phyloP scores from a whole-genome alignment of 1,140 invertebrate genomes.

The Drosophila pseudoobscura region DNA sequence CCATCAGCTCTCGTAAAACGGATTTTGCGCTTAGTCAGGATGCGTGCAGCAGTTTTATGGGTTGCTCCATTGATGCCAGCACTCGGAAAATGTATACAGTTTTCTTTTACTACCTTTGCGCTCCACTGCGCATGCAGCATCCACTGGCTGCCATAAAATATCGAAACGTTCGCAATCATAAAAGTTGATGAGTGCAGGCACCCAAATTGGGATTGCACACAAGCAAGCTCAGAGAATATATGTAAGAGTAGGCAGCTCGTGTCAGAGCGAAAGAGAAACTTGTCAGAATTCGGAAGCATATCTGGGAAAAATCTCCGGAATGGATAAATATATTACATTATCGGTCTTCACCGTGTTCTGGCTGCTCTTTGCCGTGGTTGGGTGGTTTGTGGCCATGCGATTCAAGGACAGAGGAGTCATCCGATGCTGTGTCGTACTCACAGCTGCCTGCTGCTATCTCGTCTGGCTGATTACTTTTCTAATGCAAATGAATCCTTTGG shows the following conservation, averaged over 20 bases:
- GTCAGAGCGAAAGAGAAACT: constrained; percentile 22
- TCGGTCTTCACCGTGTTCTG: constrained; percentile 25
- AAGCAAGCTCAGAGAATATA: constrained; percentile 26
- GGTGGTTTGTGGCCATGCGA: constrained; percentile 12
- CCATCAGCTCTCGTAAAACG: constrained; percentile 60
- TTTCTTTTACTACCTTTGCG: constrained; percentile 72
- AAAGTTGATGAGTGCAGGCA: constrained; percentile 64
- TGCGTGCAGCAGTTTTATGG: constrained; percentile 55
- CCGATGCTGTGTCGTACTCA: constrained; percentile 40
- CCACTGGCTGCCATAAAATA: constrained; percentile 62
- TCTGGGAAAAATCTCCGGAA: constrained; percentile 26
- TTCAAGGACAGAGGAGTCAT: constrained; percentile 43
- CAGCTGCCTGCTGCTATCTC: constrained; percentile 59
- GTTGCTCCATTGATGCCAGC: constrained; percentile 42
- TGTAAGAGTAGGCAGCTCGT: not conserved
- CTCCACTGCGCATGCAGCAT: constrained; percentile 57
- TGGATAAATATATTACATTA: constrained; percentile 39
- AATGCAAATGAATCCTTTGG: constrained; percentile 64
- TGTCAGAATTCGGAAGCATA: constrained; percentile 44
- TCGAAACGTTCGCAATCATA: constrained; percentile 65
- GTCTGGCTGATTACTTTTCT: constrained; percentile 59
- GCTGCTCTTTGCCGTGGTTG: constrained; percentile 22
- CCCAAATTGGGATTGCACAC: constrained; percentile 55
- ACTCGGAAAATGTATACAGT: constrained; percentile 76
- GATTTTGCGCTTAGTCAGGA: constrained; percentile 77